Percentiles rank a stretch among this genome's conserved stretches.
Evolutionary conservation across 2,797 vertebrate genomes (phyloP).

Genomic region (Neostethus bicornis): DNA sequence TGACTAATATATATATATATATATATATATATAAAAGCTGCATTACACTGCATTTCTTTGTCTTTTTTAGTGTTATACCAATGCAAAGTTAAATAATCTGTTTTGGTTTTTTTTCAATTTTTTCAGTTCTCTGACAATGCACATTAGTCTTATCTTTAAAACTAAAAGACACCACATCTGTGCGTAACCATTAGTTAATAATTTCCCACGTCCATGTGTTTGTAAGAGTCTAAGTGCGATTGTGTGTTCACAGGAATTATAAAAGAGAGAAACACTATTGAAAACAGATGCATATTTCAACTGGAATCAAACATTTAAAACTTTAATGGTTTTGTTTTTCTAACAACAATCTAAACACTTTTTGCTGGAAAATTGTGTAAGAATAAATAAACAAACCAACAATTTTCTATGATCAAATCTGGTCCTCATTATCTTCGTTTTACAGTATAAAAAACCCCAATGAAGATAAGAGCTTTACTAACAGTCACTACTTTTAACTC

Average conservation of each 20-base stretch:
- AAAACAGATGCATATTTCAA: background rate
- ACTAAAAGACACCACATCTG: background rate
- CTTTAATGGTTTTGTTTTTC: background rate
- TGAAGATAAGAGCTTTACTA: background rate
- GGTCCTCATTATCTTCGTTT: background rate
- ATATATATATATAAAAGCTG: no score
- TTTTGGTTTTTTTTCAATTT: no score
- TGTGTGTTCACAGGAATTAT: background rate
- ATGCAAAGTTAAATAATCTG: no score
- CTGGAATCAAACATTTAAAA: background rate
- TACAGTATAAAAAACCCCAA: background rate
- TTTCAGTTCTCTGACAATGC: background rate
- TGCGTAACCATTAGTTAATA: no score
- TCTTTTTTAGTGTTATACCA: no score
- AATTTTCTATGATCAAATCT: background rate
- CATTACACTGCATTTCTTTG: no score
- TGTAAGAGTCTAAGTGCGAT: no score
- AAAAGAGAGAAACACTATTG: background rate
- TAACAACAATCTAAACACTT: background rate
- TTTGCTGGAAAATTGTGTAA: background rate
- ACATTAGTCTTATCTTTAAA: no score
- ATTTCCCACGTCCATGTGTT: no score
- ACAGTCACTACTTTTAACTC: constrained; percentile 42
- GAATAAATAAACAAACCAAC: background rate
- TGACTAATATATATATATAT: no score